phyloP scores from a whole-genome alignment of 2,113 vertebrate species.

The Verasper variegatus region DNA sequence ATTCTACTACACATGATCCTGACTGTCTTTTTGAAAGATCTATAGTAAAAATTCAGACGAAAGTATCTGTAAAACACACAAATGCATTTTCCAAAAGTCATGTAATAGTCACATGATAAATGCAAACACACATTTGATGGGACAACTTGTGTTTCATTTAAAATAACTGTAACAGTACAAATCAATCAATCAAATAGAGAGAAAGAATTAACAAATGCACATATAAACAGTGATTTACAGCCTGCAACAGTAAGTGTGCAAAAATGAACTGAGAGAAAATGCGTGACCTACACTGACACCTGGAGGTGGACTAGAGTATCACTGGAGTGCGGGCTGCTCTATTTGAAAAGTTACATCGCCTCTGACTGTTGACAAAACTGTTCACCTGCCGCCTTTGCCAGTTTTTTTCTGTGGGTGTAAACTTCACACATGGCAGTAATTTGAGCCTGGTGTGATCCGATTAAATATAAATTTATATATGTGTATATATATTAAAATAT shows the following conservation, averaged over 20 bases:
- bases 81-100: not conserved
- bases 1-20: not conserved
- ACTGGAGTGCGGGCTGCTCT: not conserved
- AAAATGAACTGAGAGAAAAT: not conserved
- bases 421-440: not conserved
- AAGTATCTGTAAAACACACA: not conserved
- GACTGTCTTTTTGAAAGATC: not conserved
- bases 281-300: constrained; percentile 63
- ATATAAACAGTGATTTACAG: too few relatives aligned
- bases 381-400: too few relatives aligned
- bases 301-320: constrained; percentile 54
- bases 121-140: not conserved
- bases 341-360: not conserved
- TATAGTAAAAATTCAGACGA: not conserved
- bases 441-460: not conserved
- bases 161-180: not conserved
- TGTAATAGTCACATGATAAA: not conserved
- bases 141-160: not conserved
- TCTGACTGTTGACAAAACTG: not conserved
- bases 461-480: not conserved
- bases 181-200: too few relatives aligned
- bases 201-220: too few relatives aligned
- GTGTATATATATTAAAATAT: not conserved
- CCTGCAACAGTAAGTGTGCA: too few relatives aligned
- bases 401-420: not conserved